Evolutionary conservation across 2,113 vertebrate genomes (phyloP), one percentile per base, ranked within the genome.

Genomic region (Neogobius melanostomus): DNA sequence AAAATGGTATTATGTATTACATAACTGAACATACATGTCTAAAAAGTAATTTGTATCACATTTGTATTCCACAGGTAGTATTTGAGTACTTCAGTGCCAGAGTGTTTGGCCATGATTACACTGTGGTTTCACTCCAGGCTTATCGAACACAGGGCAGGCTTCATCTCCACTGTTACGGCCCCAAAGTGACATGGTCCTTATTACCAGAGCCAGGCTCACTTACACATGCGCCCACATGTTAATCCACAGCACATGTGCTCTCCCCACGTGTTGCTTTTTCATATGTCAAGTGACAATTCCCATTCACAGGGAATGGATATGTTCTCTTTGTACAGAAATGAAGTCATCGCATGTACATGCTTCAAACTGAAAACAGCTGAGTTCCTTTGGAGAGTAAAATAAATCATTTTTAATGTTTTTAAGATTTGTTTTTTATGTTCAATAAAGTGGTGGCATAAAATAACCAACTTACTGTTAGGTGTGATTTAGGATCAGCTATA

Each of bases 201-300:
- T 79, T 69, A 71, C 54, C 45, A 57, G 72, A 43, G 11, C 15
- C 7, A 11, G 76, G 47, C 51, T 81, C 52, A 66, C 60, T 67
- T 66, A 62, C 60, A 68, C 69, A 57, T 56, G 43, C 53, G 65
- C 16, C 8, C n/a, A 72, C 64, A 62, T 72, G 77, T 17, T 74
- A 79, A 85, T 81, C 69, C 21, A 65, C 72, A 77, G 49, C 87
- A 87, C 45, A 61, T 76, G 79, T 62, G 62, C 42, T 45, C 61
- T 69, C 71, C 61, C 36, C 56, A 74, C 44, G 11, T 79, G 47
- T 69, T 62, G 36, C 14, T 49, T 69, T 66, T 49, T 45, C 44
- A 21, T 57, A 43, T 6, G 4, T 17, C 15, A 69, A 61, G 15
- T 72, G 62, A 72, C 28, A 73, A 54, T 61, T 43, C 15, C 8